These are phyloP conservation scores for Salvelinus alpinus DNA, from an alignment of 2,113 vertebrate genomes.

Conservation along the genomic window DNA sequence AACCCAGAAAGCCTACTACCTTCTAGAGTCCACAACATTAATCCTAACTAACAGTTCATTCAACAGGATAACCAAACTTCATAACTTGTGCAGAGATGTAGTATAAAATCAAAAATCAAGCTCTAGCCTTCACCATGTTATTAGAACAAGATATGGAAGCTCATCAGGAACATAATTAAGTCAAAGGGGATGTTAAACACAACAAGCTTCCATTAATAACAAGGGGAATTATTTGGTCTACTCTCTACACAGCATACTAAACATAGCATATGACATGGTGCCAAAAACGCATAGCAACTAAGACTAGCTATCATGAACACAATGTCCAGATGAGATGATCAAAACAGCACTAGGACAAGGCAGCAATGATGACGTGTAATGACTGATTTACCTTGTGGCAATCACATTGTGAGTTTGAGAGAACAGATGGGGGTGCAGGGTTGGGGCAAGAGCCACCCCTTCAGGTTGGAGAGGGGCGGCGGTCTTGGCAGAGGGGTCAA, in stretches of 20 bases:
- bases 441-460: slow-evolving; percentile 46
- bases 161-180: background rate
- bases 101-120: too few relatives aligned
- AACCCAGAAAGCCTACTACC: too few relatives aligned
- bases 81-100: too few relatives aligned
- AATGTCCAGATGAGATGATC: background rate
- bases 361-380: background rate
- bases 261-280: background rate
- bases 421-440: slow-evolving; percentile 59
- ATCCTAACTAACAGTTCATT: too few relatives aligned
- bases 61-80: too few relatives aligned
- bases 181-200: background rate
- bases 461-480: slow-evolving; percentile 62
- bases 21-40: too few relatives aligned
- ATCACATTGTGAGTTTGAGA: slow-evolving; percentile 69
- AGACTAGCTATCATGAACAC: slow-evolving; percentile 5
- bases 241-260: background rate
- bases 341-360: background rate
- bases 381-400: slow-evolving; percentile 32
- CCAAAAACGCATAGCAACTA: background rate
- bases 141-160: too few relatives aligned
- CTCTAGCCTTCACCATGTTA: too few relatives aligned
- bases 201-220: background rate
- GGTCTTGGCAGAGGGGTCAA: slow-evolving; percentile 71
- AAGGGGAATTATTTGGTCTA: background rate